phyloP scores from a whole-genome alignment of 2,113 vertebrate species.

The Ploceus nigricollis region DNA sequence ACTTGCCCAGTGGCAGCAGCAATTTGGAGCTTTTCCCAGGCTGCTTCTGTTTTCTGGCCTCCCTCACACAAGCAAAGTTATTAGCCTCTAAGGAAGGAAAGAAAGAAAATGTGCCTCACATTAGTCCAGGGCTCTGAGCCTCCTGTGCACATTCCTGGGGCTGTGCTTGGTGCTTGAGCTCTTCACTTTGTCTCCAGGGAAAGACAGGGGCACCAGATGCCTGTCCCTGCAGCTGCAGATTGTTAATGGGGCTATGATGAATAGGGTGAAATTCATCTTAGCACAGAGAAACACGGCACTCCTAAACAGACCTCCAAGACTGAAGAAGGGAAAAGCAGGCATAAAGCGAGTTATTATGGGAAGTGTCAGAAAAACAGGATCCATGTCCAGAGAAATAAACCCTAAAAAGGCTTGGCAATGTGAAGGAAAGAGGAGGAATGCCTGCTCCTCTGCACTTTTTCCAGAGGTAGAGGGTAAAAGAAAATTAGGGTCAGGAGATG shows the following conservation, averaged over 20 bases:
- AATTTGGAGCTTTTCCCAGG: background rate
- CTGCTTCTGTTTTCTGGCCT: background rate
- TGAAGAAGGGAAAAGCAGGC: background rate
- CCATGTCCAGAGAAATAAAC: background rate
- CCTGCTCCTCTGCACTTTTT: background rate
- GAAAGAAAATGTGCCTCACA: background rate
- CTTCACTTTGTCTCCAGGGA: background rate
- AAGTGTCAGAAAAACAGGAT: background rate
- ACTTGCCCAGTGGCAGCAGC: background rate
- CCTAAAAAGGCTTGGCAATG: background rate
- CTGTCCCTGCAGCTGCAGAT: background rate
- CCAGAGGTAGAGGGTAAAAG: background rate
- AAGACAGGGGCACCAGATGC: background rate
- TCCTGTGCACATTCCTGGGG: background rate
- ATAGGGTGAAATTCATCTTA: background rate
- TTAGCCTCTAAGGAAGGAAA: background rate
- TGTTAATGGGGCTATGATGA: background rate
- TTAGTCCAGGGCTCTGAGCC: background rate
- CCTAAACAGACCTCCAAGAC: background rate
- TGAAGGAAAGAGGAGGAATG: background rate
- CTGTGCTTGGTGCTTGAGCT: background rate
- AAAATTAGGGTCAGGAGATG: background rate
- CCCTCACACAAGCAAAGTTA: background rate
- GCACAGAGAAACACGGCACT: fast-evolving
- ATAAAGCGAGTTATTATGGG: background rate